These are phyloP conservation scores for Ooceraea biroi DNA, from an alignment of 1,140 invertebrate genomes.

Conservation along the genomic window DNA sequence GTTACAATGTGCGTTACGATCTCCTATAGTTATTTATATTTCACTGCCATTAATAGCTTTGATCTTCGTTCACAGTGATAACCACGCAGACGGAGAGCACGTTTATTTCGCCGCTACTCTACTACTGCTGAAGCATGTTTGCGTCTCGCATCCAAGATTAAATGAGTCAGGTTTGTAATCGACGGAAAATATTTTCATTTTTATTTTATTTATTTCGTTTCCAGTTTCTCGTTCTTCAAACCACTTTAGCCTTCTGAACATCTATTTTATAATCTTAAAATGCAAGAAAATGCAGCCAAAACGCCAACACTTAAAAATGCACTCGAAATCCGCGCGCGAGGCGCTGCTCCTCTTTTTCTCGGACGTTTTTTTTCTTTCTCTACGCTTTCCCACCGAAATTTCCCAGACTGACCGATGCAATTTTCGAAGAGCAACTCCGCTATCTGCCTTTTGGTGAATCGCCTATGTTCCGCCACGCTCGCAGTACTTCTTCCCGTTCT, in stretches of 20 bases:
- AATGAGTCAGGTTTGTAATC: not conserved
- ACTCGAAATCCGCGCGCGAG: not conserved
- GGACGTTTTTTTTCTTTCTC: not conserved
- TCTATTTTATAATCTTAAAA: not conserved
- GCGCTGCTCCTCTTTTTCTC: not conserved
- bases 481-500: not conserved
- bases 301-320: not conserved
- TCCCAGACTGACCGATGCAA: conserved; percentile 73
- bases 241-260: not conserved
- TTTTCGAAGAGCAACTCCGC: conserved; percentile 74
- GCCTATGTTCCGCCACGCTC: not conserved
- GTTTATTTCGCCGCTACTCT: not conserved
- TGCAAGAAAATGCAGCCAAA: not conserved
- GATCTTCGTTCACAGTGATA: conserved; percentile 24
- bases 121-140: not conserved
- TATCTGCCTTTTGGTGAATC: conserved; percentile 60
- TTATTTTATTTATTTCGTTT: not conserved
- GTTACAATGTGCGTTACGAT: conserved; percentile 5
- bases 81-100: not conserved
- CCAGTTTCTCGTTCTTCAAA: not conserved
- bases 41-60: not conserved
- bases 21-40: not conserved
- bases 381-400: not conserved
- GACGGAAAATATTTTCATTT: not conserved
- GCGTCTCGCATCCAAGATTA: not conserved